Evolutionary conservation across 2,888 invertebrate genomes (phyloP).

Genomic region (Saturnia japonica): DNA sequence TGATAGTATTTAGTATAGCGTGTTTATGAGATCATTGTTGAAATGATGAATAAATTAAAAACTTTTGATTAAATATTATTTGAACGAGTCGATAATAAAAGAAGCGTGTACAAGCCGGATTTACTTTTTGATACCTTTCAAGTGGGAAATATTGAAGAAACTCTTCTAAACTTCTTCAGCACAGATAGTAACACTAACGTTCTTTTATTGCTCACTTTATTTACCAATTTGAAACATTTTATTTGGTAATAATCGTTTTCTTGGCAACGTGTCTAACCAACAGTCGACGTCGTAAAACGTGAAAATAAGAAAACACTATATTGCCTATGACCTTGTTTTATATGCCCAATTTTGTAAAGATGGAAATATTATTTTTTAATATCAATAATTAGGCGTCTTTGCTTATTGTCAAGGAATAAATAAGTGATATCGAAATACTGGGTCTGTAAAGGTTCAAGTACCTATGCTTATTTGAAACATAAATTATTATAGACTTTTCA

Average conservation of each 20-base stretch:
- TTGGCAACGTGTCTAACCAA: constrained; percentile 27
- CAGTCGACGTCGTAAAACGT: constrained; percentile 26
- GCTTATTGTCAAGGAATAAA: too few relatives aligned
- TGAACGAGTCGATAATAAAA: not conserved
- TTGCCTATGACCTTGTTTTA: not conserved
- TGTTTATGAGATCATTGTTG: too few relatives aligned
- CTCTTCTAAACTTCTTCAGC: constrained; percentile 9
- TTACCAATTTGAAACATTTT: constrained; percentile 25
- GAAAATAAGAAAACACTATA: not conserved
- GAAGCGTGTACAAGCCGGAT: not conserved
- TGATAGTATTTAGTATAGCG: too few relatives aligned
- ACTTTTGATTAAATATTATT: not conserved
- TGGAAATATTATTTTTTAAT: too few relatives aligned
- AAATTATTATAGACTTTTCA: too few relatives aligned
- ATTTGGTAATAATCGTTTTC: constrained; percentile 28
- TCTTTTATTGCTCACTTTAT: constrained; percentile 23
- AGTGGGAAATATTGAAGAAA: not conserved
- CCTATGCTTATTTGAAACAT: too few relatives aligned
- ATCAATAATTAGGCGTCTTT: too few relatives aligned
- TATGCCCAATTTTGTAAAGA: not conserved
- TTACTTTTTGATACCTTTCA: not conserved
- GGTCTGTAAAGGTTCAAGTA: too few relatives aligned
- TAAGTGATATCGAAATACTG: too few relatives aligned
- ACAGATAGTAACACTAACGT: constrained; percentile 1
- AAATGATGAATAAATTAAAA: too few relatives aligned